Conservation (phyloP, 2,113 vertebrate species). For the Chionis minor region DNA sequence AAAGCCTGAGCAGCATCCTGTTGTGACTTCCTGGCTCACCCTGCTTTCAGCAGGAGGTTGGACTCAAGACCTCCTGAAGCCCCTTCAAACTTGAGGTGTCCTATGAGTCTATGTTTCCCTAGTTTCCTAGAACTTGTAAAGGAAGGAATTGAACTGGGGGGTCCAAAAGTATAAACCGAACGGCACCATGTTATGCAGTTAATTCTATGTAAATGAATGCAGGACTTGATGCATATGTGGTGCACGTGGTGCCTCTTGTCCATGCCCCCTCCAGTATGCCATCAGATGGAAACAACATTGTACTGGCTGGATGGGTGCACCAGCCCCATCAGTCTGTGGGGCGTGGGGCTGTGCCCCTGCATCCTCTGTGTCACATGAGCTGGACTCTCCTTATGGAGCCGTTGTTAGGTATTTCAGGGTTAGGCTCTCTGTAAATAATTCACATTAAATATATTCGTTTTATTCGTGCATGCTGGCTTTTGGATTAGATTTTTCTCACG, state of each 20-base stretch:
- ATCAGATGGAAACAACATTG: not conserved
- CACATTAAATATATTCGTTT: not conserved
- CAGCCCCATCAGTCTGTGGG: not conserved
- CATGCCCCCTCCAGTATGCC: not conserved
- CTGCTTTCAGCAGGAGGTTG: not conserved
- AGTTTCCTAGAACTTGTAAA: not conserved
- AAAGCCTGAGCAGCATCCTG: not conserved
- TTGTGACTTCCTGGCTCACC: not conserved
- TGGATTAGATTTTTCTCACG: slow-evolving; percentile 39
- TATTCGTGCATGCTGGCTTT: not conserved
- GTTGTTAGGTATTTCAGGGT: not conserved
- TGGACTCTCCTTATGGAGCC: not conserved
- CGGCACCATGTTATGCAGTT: not conserved
- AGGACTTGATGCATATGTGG: not conserved
- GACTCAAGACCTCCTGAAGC: not conserved
- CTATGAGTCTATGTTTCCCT: not conserved
- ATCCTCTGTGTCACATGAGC: not conserved
- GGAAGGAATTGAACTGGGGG: not conserved
- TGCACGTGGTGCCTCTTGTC: not conserved
- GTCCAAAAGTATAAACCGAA: not conserved
- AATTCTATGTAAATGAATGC: not conserved
- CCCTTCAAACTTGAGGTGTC: not conserved
- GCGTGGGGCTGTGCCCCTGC: not conserved
- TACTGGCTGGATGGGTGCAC: not conserved
- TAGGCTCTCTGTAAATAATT: not conserved